Base-by-base conservation (phyloP, 2,113 vertebrate species). In the Setophaga coronata region DNA sequence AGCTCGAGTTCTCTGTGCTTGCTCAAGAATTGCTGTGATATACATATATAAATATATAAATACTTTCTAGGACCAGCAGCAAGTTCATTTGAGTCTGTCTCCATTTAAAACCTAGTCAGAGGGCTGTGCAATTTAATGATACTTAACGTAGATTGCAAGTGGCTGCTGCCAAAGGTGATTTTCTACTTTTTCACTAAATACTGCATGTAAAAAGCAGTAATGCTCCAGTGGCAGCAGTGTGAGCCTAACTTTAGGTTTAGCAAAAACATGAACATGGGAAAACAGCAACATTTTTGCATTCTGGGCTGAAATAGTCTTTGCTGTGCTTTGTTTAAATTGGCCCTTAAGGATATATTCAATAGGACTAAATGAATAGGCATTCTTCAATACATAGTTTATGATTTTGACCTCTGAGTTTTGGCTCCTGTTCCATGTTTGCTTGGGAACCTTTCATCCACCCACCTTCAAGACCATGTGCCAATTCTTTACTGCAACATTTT, bases 361-460 rank as follows among this genome's bases (percentile, higher is more conserved):
- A 42, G 79, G 69, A 88, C 73, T 65, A 64, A 95, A 96, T 82
- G 34, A 91, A 78, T 62, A 89, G 67, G n/a, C 72, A 77, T 61
- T 93, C 94, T 95, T 96, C 73, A 91, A 94, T 31, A 87, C 94
- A 88, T 43, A 83, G 54, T 88, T 92, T 80, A 72, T 90, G 93
- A 90, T 88, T 97, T 93, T 97, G 87, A 86, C 82, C 89, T 93
- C 96, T 90, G 50, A 86, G 76, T 97, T 95, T 89, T 95, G 82
- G 40, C 18, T 78, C 62, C 60, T 24, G 6, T 43, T 73, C 86
- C 78, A 67, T 80, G 45, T 96, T 91, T 94, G 23, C 80, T 81
- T 76, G 74, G 92, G 92, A 87, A 89, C 53, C 64, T 95, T 96
- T 95, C 61, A 79, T 40, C 62, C 91, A 80, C 92, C 40, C 77